Evolutionary conservation across 2,888 invertebrate species (phyloP).

Genomic region (Hirudinaria manillensis): DNA sequence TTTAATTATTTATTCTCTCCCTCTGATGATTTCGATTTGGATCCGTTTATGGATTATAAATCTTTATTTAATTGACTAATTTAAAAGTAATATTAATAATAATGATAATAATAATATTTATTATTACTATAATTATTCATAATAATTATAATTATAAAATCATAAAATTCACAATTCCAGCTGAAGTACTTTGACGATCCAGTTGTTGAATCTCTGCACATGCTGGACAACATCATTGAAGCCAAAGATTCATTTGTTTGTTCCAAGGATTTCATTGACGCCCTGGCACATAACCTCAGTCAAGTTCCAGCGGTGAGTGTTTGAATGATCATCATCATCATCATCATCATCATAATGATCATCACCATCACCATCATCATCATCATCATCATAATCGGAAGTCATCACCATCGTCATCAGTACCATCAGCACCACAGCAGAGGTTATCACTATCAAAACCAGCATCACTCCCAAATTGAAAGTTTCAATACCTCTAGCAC

Average conservation of each 20-base stretch:
- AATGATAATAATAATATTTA: too few relatives aligned
- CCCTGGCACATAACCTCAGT: slow-evolving; percentile 6
- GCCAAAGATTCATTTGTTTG: slow-evolving; percentile 72
- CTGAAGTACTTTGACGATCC: slow-evolving; percentile 67
- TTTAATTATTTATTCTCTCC: too few relatives aligned
- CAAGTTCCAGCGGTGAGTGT: slow-evolving; percentile 20
- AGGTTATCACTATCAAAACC: slow-evolving; percentile 1
- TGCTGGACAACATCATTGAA: slow-evolving; percentile 76
- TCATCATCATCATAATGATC: slow-evolving; percentile 19
- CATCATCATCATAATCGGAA: slow-evolving; percentile 29
- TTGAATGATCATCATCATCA: slow-evolving; percentile 22
- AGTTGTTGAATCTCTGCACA: slow-evolving; percentile 82
- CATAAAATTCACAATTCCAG: slow-evolving; percentile 27
- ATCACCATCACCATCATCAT: slow-evolving; percentile 28
- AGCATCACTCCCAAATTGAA: neutral
- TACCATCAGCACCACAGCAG: neutral
- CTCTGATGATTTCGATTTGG: too few relatives aligned
- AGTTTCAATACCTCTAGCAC: neutral
- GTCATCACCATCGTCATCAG: slow-evolving; percentile 10
- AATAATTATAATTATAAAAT: neutral
- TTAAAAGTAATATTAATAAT: too few relatives aligned
- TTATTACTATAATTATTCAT: too few relatives aligned
- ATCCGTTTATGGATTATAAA: too few relatives aligned
- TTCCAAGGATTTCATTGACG: slow-evolving; percentile 19
- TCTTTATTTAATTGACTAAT: too few relatives aligned